Conservation (phyloP, 2,888 invertebrate genomes). For the Diarsia dahlii region DNA sequence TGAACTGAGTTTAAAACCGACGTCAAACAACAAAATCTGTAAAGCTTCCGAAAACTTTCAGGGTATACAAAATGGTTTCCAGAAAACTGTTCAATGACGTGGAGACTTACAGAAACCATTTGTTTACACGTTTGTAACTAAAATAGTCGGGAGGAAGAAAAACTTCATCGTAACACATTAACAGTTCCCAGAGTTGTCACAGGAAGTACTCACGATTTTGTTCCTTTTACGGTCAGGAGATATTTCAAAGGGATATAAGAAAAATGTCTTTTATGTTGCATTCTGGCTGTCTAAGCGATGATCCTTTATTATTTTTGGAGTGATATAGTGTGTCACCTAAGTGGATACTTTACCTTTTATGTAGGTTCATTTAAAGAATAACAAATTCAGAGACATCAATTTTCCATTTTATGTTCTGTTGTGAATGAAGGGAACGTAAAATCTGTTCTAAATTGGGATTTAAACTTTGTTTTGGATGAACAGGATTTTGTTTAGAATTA, state of each 20-base stretch:
- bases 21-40: constrained; percentile 20
- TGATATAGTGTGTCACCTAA: constrained; percentile 47
- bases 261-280: constrained; percentile 57
- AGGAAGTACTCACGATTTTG: constrained; percentile 64
- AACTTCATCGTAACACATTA: constrained; percentile 64
- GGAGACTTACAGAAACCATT: constrained; percentile 60
- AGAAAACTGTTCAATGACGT: constrained; percentile 42
- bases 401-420: constrained; percentile 41
- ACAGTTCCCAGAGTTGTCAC: constrained; percentile 63
- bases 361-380: constrained; percentile 41
- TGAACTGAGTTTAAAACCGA: not conserved
- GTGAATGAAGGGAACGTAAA: constrained; percentile 28
- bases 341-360: constrained; percentile 45
- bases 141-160: constrained; percentile 62
- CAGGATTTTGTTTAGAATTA: too few species aligned
- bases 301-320: constrained; percentile 56
- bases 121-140: constrained; percentile 60
- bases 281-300: constrained; percentile 52
- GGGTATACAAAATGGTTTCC: constrained; percentile 28
- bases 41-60: constrained; percentile 44
- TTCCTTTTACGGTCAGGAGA: constrained; percentile 59
- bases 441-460: constrained; percentile 8
- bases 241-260: constrained; percentile 57
- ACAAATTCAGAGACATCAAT: constrained; percentile 36
- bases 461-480: constrained; percentile 2